Percentiles rank a stretch among this genome's conserved stretches.
phyloP scores from a whole-genome alignment of 2,888 invertebrate genomes.

The Microctonus aethiopoides region DNA sequence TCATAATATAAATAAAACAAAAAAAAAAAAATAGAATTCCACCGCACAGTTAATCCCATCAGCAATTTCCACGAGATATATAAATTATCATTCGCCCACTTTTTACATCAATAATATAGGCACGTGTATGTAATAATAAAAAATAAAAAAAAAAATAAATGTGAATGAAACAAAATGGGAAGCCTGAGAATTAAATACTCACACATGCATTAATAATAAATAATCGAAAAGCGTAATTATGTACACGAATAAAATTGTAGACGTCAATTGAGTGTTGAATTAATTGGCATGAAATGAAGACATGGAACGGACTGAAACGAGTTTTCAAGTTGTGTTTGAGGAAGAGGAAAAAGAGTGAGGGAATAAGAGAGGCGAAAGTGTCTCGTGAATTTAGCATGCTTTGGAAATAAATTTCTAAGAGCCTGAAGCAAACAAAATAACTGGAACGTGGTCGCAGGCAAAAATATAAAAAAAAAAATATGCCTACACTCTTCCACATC shows the following conservation, averaged over 20 bases:
- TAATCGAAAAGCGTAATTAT: not conserved
- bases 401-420: constrained; percentile 20
- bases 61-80: constrained; percentile 11
- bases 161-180: not conserved
- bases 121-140: constrained; percentile 4
- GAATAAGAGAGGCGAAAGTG: not conserved
- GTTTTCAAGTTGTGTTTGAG: not conserved
- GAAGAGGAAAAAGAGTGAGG: not conserved
- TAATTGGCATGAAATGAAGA: not conserved
- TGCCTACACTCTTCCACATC: too few species aligned
- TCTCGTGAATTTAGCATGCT: constrained; percentile 28
- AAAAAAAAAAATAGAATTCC: not conserved
- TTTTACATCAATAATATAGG: too few species aligned
- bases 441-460: constrained; percentile 18
- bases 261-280: constrained; percentile 1
- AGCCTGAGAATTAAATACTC: not conserved
- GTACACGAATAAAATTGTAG: not conserved
- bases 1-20: too few species aligned
- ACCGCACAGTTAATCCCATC: not conserved
- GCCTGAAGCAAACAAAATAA: constrained; percentile 4
- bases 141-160: not conserved
- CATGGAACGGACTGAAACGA: not conserved
- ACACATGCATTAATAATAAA: not conserved
- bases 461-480: too few species aligned
- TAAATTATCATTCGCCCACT: not conserved